Evolutionary conservation across 2,888 invertebrate genomes (phyloP).

Genomic region (Hemaris fuciformis): DNA sequence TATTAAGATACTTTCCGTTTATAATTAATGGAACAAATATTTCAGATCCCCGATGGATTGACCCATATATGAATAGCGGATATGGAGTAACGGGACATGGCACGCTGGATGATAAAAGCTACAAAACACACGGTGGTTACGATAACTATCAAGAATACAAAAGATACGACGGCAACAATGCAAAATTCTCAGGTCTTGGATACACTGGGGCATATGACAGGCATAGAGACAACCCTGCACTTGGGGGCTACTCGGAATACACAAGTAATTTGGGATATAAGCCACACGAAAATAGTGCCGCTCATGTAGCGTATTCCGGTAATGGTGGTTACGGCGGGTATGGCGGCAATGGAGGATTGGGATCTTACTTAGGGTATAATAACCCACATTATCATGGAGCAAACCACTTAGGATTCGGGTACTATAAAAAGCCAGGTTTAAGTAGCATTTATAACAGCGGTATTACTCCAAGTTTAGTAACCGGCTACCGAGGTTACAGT

Average conservation of each 20-base stretch:
- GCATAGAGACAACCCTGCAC: slow-evolving; percentile 12
- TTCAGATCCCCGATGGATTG: slow-evolving; percentile 48
- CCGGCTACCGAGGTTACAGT: slow-evolving; percentile 78
- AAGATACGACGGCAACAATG: neutral
- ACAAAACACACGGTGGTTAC: slow-evolving; percentile 21
- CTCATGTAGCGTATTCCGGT: slow-evolving; percentile 26
- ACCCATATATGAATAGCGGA: slow-evolving; percentile 42
- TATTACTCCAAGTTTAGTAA: slow-evolving; percentile 72
- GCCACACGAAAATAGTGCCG: neutral
- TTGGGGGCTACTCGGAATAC: slow-evolving; percentile 17
- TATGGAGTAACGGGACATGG: slow-evolving; percentile 48
- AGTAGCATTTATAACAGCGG: slow-evolving; percentile 68
- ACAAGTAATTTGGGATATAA: slow-evolving; percentile 18
- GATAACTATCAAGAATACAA: slow-evolving; percentile 27
- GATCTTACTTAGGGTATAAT: slow-evolving; percentile 82
- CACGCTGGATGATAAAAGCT: slow-evolving; percentile 52
- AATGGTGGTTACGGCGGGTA: slow-evolving; percentile 81
- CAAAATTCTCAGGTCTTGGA: neutral
- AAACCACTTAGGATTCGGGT: slow-evolving; percentile 82
- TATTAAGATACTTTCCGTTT: no score
- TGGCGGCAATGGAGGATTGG: slow-evolving; percentile 82
- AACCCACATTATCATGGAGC: slow-evolving; percentile 77
- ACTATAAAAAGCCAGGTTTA: slow-evolving; percentile 65
- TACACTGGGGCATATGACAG: slow-evolving; percentile 19
- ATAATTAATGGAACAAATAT: slow-evolving; percentile 20